A percentile compares a stretch with the other conserved stretches of the same genome.
phyloP scores from a whole-genome alignment of 2,113 vertebrate genomes.

The Rhabdomys dilectus region DNA sequence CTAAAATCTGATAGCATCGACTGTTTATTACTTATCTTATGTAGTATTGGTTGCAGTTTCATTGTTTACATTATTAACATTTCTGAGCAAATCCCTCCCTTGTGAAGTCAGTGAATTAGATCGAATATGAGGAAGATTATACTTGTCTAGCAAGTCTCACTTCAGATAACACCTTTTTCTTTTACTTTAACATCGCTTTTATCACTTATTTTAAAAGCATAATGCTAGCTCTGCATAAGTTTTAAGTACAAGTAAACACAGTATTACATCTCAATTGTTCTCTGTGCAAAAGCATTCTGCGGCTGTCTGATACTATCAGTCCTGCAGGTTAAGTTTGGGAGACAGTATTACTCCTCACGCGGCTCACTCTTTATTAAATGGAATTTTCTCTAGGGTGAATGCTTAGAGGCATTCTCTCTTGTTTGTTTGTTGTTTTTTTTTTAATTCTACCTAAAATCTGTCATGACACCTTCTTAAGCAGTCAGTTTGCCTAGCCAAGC shows the following conservation, averaged over 20 bases:
- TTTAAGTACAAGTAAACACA: slow-evolving; percentile 10
- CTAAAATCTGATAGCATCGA: background rate
- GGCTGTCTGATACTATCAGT: background rate
- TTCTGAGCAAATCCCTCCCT: background rate
- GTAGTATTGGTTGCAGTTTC: background rate
- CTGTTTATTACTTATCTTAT: background rate
- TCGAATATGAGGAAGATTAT: slow-evolving; percentile 34
- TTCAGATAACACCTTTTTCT: background rate
- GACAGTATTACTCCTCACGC: background rate
- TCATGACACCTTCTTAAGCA: background rate
- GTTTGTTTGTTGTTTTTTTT: too few relatives aligned
- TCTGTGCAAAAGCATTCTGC: background rate
- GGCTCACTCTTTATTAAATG: slow-evolving; percentile 28
- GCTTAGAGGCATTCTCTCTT: slow-evolving; percentile 28
- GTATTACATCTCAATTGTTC: background rate
- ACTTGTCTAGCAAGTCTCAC: slow-evolving; percentile 39
- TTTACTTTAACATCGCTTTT: background rate
- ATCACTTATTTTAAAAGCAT: slow-evolving; percentile 40
- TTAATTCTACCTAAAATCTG: slow-evolving; percentile 18
- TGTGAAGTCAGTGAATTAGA: background rate
- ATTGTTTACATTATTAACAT: slow-evolving; percentile 29
- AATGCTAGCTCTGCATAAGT: slow-evolving; percentile 24
- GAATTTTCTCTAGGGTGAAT: slow-evolving; percentile 51
- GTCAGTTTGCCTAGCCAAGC: background rate
- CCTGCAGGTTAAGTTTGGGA: slow-evolving; percentile 21